Evolutionary conservation across 1,140 invertebrate species (phyloP), one percentile per base, ranked within the genome.

Genomic region (Camponotus vicinus): DNA sequence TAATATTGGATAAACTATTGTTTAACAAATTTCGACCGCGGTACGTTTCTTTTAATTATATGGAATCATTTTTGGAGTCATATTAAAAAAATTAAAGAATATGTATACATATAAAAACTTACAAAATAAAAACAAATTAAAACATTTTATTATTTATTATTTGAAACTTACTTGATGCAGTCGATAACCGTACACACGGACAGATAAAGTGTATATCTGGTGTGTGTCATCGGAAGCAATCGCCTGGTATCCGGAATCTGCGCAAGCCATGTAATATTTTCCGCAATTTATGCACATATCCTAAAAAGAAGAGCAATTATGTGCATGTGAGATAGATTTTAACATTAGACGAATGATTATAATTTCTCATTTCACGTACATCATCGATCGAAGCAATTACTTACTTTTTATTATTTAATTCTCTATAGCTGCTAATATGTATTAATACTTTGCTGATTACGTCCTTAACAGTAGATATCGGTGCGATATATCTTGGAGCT

Each of bases 231-330:
- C 97, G 94, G 99, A 99, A 63, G 95, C 94, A 73, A 99, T 99
- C 18, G 99, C 98, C 95, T 99, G 99, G 94, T 99, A 99, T 15
- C 99, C 99, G 27, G 98, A 99, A 95, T 99, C 99, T 89, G 99
- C 99, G 93, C 99, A 99, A 0, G 99, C 98, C 99, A 99, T 99
- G 92, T 99, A 99, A 94, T 99, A 99, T 95, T 99, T 99, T n/a
- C 99, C 99, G 95, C 99, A 99, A 94, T 99, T 99, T 92, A 99
- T 99, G 93, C 99, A 99, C 97, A 99, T 98, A 91, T 99, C 99
- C 98, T 99, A 92, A 96, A 96, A 64, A 18, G 27, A 55, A 57
- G 6, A 21, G 11, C 7, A 59, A 55, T 1, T 52, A 45, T 45
- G 42, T 45, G 27, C 27, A 27, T 37, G 3, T 37, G 3, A 2